Percentiles rank a stretch among this genome's conserved stretches.
phyloP scores from a whole-genome alignment of 2,888 invertebrate genomes.

The Sinotaia quadrata region DNA sequence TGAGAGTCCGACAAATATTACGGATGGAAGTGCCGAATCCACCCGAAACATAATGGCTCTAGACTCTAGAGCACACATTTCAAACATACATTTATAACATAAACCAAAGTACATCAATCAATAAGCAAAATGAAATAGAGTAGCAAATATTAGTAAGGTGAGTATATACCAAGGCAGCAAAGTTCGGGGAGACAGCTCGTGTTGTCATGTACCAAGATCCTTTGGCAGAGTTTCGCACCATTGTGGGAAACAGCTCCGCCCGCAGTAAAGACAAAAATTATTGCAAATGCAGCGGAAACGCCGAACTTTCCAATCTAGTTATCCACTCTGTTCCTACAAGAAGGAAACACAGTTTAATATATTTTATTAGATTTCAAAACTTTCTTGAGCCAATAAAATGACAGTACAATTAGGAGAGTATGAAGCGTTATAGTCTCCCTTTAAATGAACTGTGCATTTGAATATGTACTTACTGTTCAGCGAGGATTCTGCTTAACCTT shows the following conservation, averaged over 20 bases:
- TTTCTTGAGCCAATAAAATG: too few relatives aligned
- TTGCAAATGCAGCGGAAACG: slow-evolving; percentile 86
- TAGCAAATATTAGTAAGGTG: too few relatives aligned
- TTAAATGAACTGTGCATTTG: too few relatives aligned
- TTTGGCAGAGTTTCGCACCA: slow-evolving; percentile 88
- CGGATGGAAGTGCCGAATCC: slow-evolving; percentile 30
- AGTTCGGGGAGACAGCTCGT: slow-evolving; percentile 87
- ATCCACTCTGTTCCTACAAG: slow-evolving; percentile 37
- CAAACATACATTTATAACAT: too few relatives aligned
- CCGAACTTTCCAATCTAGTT: slow-evolving; percentile 81
- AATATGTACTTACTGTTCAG: too few relatives aligned
- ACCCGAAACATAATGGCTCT: slow-evolving; percentile 11
- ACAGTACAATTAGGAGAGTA: too few relatives aligned
- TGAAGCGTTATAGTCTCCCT: too few relatives aligned
- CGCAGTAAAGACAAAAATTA: slow-evolving; percentile 88
- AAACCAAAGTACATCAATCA: too few relatives aligned
- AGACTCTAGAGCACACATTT: too few relatives aligned
- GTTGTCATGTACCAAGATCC: slow-evolving; percentile 91
- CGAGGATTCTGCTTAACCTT: too few relatives aligned
- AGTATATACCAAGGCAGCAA: slow-evolving; percentile 75
- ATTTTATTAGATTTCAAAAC: too few relatives aligned
- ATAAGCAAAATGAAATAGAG: too few relatives aligned
- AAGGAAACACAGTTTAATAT: background rate
- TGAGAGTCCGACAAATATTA: slow-evolving; percentile 33
- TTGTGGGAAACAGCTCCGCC: slow-evolving; percentile 92